Percentiles rank a stretch among this genome's conserved stretches.
These are phyloP conservation scores for Oegoconia quadripuncta DNA, from an alignment of 2,888 invertebrate species.

Conservation along the genomic window DNA sequence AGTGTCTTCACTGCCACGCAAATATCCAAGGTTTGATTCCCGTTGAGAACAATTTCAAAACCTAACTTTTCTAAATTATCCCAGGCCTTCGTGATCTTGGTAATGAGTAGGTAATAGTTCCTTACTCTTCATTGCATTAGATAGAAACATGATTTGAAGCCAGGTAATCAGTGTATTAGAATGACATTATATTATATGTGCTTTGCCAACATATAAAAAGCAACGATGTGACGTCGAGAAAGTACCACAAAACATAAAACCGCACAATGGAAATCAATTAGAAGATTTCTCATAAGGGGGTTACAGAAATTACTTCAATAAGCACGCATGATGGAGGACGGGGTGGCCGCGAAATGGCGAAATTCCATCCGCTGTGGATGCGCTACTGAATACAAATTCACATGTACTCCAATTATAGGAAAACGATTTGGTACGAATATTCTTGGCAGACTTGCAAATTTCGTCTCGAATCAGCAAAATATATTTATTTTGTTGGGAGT, in stretches of 20 bases:
- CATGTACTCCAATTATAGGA: conserved; percentile 80
- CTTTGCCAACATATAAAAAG: too few species aligned
- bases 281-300: conserved; percentile 40
- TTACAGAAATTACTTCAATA: conserved; percentile 71
- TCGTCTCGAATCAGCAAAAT: conserved; percentile 74
- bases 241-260: conserved; percentile 1
- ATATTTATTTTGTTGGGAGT: conserved; percentile 75
- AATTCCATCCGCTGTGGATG: conserved; percentile 74
- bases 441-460: conserved; percentile 80
- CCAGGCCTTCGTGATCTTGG: too few species aligned
- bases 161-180: too few species aligned
- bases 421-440: conserved; percentile 79
- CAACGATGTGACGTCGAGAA: too few species aligned
- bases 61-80: too few species aligned
- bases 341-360: conserved; percentile 66
- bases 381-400: conserved; percentile 79
- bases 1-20: too few species aligned
- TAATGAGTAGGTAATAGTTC: too few species aligned
- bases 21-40: too few species aligned
- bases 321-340: conserved; percentile 75
- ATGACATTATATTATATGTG: too few species aligned
- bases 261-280: conserved; percentile 39
- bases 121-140: too few species aligned
- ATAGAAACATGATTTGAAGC: too few species aligned
- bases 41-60: too few species aligned